Conservation (phyloP, 2,888 invertebrate species). For the Plebejus argus region DNA sequence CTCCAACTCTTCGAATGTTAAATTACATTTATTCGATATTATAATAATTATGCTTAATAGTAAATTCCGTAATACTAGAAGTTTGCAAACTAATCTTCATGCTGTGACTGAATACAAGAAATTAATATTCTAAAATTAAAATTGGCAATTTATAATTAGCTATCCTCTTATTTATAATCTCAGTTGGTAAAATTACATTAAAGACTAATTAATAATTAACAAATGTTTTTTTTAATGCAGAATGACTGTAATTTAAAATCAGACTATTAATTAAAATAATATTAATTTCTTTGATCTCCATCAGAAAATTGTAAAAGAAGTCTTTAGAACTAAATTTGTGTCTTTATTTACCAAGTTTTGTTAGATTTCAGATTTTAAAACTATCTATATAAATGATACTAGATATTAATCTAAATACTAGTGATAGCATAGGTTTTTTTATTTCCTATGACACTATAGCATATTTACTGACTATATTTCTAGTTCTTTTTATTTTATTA, state of each 20-base stretch:
- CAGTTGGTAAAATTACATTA: not conserved
- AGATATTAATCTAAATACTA: slow-evolving; percentile 5
- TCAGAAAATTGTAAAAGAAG: not conserved
- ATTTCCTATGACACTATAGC: not conserved
- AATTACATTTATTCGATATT: not conserved
- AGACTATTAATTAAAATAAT: not conserved
- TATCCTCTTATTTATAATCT: not conserved
- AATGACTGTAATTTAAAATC: not conserved
- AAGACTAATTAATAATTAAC: not conserved
- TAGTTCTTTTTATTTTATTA: not conserved
- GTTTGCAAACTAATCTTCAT: not conserved
- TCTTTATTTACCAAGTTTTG: not conserved
- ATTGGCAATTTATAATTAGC: not conserved
- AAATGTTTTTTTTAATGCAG: not conserved
- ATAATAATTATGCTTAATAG: not conserved
- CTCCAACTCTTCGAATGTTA: not conserved
- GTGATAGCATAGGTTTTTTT: not conserved
- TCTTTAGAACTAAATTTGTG: not conserved
- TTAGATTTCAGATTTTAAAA: not conserved
- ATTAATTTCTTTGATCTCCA: not conserved
- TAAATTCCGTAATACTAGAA: not conserved
- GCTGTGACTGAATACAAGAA: not conserved
- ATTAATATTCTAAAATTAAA: slow-evolving; percentile 4
- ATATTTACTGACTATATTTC: slow-evolving; percentile 15
- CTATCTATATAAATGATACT: not conserved